Percentiles rank a stretch among this genome's conserved stretches.
Evolutionary conservation across 2,113 vertebrate genomes (phyloP).

Genomic region (Himantopus leucocephalus): DNA sequence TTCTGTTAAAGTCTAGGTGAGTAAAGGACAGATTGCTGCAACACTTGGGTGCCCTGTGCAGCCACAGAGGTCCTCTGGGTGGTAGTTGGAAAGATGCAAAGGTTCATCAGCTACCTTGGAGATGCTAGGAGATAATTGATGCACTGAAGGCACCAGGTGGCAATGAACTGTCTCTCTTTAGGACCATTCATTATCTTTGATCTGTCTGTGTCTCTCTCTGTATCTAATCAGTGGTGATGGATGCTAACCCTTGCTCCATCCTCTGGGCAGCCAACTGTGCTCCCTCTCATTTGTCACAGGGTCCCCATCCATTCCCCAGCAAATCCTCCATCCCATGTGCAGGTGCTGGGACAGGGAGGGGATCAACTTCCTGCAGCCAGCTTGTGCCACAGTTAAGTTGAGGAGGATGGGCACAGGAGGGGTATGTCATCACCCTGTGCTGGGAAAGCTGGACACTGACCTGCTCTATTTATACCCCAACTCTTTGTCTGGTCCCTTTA

Average conservation of each 20-base stretch:
- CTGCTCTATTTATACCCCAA: not conserved
- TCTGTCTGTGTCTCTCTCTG: not conserved
- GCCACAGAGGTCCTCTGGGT: not conserved
- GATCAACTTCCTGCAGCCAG: not conserved
- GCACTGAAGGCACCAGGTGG: not conserved
- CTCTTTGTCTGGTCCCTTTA: not conserved
- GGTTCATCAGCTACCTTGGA: slow-evolving; percentile 1
- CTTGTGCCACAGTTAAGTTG: not conserved
- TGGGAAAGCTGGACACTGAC: not conserved
- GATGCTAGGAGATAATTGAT: slow-evolving; percentile 28
- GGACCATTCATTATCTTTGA: slow-evolving; percentile 44
- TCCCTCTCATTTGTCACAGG: slow-evolving; percentile 45
- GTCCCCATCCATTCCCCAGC: not conserved
- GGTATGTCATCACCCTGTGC: not conserved
- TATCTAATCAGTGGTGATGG: slow-evolving; percentile 62
- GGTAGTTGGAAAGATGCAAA: not conserved
- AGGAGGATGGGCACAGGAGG: not conserved
- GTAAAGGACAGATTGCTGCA: not conserved
- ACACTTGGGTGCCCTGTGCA: not conserved
- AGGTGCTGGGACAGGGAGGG: not conserved
- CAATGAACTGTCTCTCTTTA: not conserved
- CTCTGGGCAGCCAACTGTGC: slow-evolving; percentile 12
- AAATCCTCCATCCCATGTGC: not conserved
- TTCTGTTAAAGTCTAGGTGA: not conserved
- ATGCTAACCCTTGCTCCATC: slow-evolving; percentile 33